These are phyloP conservation scores for Trachelus iudaicus DNA, from an alignment of 2,888 invertebrate genomes.

Conservation along the genomic window DNA sequence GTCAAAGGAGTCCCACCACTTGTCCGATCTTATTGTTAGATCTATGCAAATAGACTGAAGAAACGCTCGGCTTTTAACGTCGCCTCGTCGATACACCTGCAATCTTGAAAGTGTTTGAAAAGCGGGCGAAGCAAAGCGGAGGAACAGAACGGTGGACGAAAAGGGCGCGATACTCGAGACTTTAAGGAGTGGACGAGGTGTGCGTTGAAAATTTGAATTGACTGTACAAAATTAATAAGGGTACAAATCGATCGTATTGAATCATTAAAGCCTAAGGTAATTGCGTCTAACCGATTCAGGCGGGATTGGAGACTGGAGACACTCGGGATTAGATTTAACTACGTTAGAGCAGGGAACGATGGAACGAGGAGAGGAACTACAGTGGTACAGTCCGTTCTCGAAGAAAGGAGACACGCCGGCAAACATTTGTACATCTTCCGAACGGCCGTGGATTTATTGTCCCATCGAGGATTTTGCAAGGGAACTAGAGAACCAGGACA, in stretches of 20 bases:
- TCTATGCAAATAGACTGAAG: constrained; percentile 57
- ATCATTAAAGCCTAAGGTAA: too few relatives aligned
- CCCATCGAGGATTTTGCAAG: constrained; percentile 1
- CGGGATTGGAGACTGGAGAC: too few relatives aligned
- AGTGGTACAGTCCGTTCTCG: background rate
- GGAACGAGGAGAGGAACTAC: too few relatives aligned
- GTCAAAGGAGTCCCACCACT: constrained; percentile 43
- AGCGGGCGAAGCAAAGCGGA: too few relatives aligned
- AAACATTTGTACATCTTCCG: constrained; percentile 29
- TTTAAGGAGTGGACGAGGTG: too few relatives aligned
- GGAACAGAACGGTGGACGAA: background rate
- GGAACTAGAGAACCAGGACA: constrained; percentile 3
- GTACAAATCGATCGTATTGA: too few relatives aligned
- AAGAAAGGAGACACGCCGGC: constrained; percentile 18
- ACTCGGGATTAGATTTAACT: too few relatives aligned
- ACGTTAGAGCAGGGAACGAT: background rate
- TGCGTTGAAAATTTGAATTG: too few relatives aligned
- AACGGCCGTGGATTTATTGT: constrained; percentile 13
- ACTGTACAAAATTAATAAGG: too few relatives aligned
- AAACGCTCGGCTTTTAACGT: constrained; percentile 37
- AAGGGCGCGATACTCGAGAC: background rate
- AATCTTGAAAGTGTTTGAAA: constrained; percentile 5
- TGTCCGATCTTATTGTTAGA: constrained; percentile 54
- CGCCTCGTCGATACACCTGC: constrained; percentile 19
- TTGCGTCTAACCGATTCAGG: too few relatives aligned